Evolutionary conservation across 2,113 vertebrate species (phyloP), one percentile per base, ranked within the genome.

Genomic region (Connochaetes taurinus): DNA sequence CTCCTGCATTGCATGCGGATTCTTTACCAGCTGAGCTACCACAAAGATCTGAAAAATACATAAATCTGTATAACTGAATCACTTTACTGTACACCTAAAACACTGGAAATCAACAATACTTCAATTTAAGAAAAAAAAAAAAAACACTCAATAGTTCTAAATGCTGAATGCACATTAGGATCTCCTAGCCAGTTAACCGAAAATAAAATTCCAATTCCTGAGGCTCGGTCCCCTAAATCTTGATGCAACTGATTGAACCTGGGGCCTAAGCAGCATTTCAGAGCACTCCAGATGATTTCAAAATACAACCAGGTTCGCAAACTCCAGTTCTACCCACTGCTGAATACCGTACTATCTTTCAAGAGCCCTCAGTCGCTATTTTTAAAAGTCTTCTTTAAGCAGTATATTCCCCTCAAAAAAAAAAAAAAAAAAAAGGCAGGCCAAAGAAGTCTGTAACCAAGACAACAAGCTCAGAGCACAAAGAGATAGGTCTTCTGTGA

Each of bases 381-480:
- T 95, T 95, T 55, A 47, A 96, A 94, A 93, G 23, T 53, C 84
- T 78, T 90, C 90, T 89, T 97, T 71, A 64, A 86, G 80, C n/a
- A 90, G 80, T n/a, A 84, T 88, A 85, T 81, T 78, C 53, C 55
- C 82, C 62, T 87, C 29, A 86, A 86, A 60, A n/a, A 52, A 52
- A 52, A 81, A 52, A 52, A 81, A 58, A 60, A 60, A 58, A 80
- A 81, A 82, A 45, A 45, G n/a, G 33, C n/a, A 97, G 33, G 67
- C 64, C 9, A 7, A 95, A 94, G 43, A 96, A 94, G 82, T 50
- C 95, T 96, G 76, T 97, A 95, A 97, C 93, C 93, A 97, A 96
- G 95, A 98, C 90, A 98, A 98, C 55, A 94, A 0, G 29, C 27
- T 3, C n/a, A 45, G 17, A 98, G 83, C 89, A 96, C 60, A 98